Base-by-base conservation (phyloP, 2,888 invertebrate genomes). In the Agrotis ipsilon region DNA sequence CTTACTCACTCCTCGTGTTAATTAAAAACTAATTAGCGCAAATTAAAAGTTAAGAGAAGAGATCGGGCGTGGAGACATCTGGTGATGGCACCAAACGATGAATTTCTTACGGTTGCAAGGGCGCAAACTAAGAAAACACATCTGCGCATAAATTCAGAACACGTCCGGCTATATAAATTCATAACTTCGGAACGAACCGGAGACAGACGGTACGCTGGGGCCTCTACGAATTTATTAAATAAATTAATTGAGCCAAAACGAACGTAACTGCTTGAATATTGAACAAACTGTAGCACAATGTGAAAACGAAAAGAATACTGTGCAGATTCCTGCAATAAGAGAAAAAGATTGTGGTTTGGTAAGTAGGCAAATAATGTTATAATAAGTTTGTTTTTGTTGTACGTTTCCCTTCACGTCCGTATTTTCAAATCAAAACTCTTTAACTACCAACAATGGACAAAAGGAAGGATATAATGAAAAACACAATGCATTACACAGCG, bases 131-230 rank as follows among this genome's bases (percentile, higher is more conserved):
- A 92, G 93, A 92, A 93, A 91, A 93, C 90, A 92, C 91, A 92
- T 90, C 90, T 90, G 90, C 88, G 90, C 87, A 91, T 94, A 92
- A 93, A 94, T 94, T 94, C 94, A 80, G 90, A 91, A 91, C 94
- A 94, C 94, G 94, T 94, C 91, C 90, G 88, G 87, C 90, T 92
- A 94, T 94, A 94, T 94, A 94, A 94, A 95, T 95, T 95, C 94
- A 94, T 95, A 94, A 93, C 92, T 90, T 90, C 88, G 88, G 87
- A 91, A 90, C 90, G 90, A 87, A 91, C 89, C 89, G 89, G 91
- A 90, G 93, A 92, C 94, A 93, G 92, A 90, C 92, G 92, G 91
- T 88, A 87, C 92, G 86, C 89, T 84, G 90, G 89, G 89, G 89
- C 90, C 90, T 89, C 89, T 87, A 89, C 89, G 92, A 94, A 94